Evolutionary conservation across 1,140 invertebrate species (phyloP).

Genomic region (Antheraea pernyi): DNA sequence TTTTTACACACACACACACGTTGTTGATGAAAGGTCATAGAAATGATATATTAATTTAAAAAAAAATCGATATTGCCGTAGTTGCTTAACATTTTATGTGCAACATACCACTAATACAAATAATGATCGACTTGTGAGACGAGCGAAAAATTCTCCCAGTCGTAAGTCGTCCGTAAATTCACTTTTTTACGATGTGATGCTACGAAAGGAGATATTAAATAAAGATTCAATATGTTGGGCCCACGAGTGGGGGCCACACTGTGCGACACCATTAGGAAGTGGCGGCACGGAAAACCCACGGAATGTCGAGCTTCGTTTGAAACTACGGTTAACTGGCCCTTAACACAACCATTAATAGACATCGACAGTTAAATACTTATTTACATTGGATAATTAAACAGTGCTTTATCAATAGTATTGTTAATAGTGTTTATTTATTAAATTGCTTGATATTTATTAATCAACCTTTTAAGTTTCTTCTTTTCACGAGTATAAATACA

Average conservation of each 20-base stretch:
- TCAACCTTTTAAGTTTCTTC: too few relatives aligned
- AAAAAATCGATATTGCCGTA: too few relatives aligned
- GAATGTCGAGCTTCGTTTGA: slow-evolving; percentile 48
- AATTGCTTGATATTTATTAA: too few relatives aligned
- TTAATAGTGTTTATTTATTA: too few relatives aligned
- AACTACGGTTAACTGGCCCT: neutral
- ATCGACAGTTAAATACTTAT: neutral
- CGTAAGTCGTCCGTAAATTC: slow-evolving; percentile 33
- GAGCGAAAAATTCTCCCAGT: slow-evolving; percentile 15
- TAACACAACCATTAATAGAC: neutral
- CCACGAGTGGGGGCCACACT: slow-evolving; percentile 29
- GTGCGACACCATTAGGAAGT: slow-evolving; percentile 62
- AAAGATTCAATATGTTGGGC: slow-evolving; percentile 58
- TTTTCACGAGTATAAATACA: too few relatives aligned
- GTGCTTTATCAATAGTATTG: too few relatives aligned
- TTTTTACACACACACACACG: too few relatives aligned
- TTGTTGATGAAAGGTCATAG: too few relatives aligned
- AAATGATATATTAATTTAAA: too few relatives aligned
- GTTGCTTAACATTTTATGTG: neutral
- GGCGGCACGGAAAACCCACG: slow-evolving; percentile 57
- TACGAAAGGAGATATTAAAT: slow-evolving; percentile 47
- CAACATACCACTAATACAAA: neutral
- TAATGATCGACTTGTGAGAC: neutral
- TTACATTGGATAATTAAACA: too few relatives aligned
- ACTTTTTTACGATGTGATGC: slow-evolving; percentile 36